Evolutionary conservation across 1,140 invertebrate genomes (phyloP).

Genomic region (Scaptomyza hsui): DNA sequence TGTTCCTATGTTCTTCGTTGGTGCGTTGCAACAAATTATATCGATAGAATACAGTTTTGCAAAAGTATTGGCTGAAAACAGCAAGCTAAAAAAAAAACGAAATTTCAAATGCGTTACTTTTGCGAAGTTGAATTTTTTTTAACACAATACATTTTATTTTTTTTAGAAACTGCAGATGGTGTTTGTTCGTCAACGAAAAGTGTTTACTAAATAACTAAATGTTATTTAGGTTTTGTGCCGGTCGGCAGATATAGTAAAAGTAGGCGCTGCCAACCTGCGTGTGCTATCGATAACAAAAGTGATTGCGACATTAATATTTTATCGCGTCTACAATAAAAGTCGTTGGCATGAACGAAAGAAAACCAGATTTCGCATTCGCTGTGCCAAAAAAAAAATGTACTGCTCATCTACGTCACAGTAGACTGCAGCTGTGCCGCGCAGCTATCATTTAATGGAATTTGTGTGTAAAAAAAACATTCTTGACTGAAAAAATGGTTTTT

Average conservation of each 20-base stretch:
- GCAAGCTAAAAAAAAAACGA: background rate
- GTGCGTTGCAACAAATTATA: conserved; percentile 3
- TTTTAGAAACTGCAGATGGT: background rate
- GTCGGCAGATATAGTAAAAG: conserved; percentile 13
- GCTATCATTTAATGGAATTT: no score
- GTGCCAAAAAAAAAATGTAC: no score
- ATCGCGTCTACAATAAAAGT: no score
- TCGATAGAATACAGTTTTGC: conserved; percentile 16
- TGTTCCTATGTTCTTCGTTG: conserved; percentile 10
- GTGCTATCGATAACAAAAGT: background rate
- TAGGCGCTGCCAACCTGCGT: conserved; percentile 11
- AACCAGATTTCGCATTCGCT: no score
- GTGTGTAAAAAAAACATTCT: no score
- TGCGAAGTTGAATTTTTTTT: background rate
- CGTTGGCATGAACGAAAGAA: no score
- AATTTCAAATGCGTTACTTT: background rate
- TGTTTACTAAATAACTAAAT: no score
- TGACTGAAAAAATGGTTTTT: no score
- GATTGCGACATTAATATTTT: no score
- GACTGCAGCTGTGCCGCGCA: no score
- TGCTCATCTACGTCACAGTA: no score
- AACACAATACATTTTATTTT: background rate
- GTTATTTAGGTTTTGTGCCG: conserved; percentile 13
- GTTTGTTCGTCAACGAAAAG: no score
- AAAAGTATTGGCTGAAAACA: background rate